phyloP scores from a whole-genome alignment of 2,113 vertebrate species.

The Clarias macrocephalus region DNA sequence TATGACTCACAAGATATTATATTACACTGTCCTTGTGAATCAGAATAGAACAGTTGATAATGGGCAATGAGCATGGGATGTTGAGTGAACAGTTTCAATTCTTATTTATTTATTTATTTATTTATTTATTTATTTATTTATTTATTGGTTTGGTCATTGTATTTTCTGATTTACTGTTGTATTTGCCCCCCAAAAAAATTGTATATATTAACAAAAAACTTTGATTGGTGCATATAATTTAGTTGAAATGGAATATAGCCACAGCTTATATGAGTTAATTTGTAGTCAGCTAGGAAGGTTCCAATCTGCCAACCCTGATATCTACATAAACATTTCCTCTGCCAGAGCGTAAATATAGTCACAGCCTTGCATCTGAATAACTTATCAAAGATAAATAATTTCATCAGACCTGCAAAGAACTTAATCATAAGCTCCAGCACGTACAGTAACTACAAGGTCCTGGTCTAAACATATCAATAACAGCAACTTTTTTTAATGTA shows the following conservation, averaged over 20 bases:
- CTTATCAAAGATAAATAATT: not conserved
- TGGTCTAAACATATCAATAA: not conserved
- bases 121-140: not conserved
- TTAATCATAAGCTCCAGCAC: not conserved
- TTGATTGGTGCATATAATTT: not conserved
- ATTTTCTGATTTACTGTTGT: not conserved
- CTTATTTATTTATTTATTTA: not conserved
- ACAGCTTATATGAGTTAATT: not conserved
- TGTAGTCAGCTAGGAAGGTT: not conserved
- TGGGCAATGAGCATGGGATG: not conserved
- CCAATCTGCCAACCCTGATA: not conserved
- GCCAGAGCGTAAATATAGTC: slow-evolving; percentile 1
- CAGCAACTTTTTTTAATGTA: not conserved
- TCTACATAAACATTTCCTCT: not conserved
- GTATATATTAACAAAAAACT: too few relatives aligned
- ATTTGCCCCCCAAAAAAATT: too few relatives aligned
- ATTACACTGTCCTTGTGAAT: not conserved
- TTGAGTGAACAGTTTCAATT: not conserved
- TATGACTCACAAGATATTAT: not conserved
- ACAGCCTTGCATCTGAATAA: not conserved
- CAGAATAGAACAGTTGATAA: not conserved
- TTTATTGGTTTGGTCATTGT: not conserved
- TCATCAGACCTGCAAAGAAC: not conserved
- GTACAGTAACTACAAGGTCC: too few relatives aligned
- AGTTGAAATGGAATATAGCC: not conserved